These are phyloP conservation scores for Sebastes alutus DNA, from an alignment of 2,797 vertebrate genomes.

Conservation along the genomic window DNA sequence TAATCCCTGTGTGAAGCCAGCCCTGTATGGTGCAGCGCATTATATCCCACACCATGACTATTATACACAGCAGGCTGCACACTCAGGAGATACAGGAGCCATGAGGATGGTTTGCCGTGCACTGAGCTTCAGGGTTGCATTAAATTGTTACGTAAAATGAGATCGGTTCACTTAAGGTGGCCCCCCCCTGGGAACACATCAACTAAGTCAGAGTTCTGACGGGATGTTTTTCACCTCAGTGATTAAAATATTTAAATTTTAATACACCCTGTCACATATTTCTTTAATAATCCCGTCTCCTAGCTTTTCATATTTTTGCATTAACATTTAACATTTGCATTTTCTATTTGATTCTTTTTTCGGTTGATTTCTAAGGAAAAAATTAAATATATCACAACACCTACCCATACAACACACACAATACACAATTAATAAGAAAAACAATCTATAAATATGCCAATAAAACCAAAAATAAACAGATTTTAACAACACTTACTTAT, in stretches of 20 bases:
- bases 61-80: slow-evolving; percentile 48
- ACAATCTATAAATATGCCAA: background rate
- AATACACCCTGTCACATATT: slow-evolving; percentile 33
- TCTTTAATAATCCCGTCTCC: slow-evolving; percentile 27
- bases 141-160: slow-evolving; percentile 34
- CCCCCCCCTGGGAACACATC: background rate
- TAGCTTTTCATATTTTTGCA: slow-evolving; percentile 15
- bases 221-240: slow-evolving; percentile 39
- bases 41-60: slow-evolving; percentile 56
- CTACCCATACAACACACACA: background rate
- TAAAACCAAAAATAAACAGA: background rate
- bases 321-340: slow-evolving; percentile 29
- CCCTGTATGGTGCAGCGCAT: slow-evolving; percentile 48
- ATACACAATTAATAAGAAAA: background rate
- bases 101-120: background rate
- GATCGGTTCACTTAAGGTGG: slow-evolving; percentile 24
- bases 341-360: slow-evolving; percentile 1
- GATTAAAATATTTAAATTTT: slow-evolving; percentile 39
- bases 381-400: background rate
- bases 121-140: slow-evolving; percentile 22
- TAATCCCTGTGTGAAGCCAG: slow-evolving; percentile 75
- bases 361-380: background rate
- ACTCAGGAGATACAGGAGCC: slow-evolving; percentile 24
- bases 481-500: background rate
- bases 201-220: slow-evolving; percentile 20